Percentiles rank a stretch among this genome's conserved stretches.
These are phyloP conservation scores for Hydrotaea diabolus DNA, from an alignment of 2,888 invertebrate species.

Conservation along the genomic window DNA sequence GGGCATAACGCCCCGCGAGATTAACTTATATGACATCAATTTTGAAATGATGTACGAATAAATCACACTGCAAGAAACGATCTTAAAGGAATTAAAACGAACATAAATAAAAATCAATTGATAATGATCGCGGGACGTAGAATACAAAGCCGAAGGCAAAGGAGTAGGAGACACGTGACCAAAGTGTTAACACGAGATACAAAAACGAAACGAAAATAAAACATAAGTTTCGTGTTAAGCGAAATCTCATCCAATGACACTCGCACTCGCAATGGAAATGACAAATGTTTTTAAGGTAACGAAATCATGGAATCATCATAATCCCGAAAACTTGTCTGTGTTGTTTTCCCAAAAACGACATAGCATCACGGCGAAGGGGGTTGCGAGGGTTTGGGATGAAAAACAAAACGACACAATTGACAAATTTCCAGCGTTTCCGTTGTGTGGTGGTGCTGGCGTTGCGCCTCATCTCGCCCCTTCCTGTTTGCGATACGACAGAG, in stretches of 20 bases:
- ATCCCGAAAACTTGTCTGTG: conserved; percentile 59
- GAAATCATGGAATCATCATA: no score
- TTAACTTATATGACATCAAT: conserved; percentile 55
- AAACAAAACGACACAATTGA: conserved; percentile 25
- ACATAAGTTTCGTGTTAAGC: conserved; percentile 53
- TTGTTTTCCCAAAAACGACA: background rate
- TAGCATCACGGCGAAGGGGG: conserved; percentile 24
- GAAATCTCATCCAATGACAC: conserved; percentile 9
- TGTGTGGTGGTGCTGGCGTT: conserved; percentile 16
- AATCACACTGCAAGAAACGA: conserved; percentile 23
- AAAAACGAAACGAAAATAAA: conserved; percentile 37
- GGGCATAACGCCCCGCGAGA: conserved; percentile 13
- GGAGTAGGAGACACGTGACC: conserved; percentile 59
- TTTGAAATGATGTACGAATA: conserved; percentile 31
- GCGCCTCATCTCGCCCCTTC: background rate
- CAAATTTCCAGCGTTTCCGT: conserved; percentile 55
- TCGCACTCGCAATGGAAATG: conserved; percentile 50
- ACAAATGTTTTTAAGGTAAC: conserved; percentile 60
- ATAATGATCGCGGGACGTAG: conserved; percentile 38
- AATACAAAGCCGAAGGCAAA: conserved; percentile 6
- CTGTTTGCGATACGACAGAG: background rate
- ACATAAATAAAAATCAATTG: conserved; percentile 62
- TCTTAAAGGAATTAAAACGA: conserved; percentile 48
- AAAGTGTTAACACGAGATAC: conserved; percentile 47
- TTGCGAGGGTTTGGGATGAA: background rate